These are phyloP conservation scores for Syngnathus typhle DNA, from an alignment of 2,113 vertebrate genomes.

Conservation along the genomic window DNA sequence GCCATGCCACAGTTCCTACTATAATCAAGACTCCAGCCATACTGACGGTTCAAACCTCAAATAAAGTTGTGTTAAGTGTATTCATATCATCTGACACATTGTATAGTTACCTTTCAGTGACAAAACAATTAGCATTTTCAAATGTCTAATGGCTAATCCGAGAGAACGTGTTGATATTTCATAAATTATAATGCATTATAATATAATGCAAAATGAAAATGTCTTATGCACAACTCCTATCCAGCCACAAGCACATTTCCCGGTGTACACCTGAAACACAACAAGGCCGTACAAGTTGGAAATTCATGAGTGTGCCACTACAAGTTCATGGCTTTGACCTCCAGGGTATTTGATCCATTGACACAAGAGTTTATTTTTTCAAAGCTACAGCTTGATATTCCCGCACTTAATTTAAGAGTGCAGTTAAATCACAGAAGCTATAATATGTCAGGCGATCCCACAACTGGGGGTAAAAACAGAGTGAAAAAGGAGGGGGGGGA, in stretches of 20 bases:
- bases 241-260: constrained; percentile 46
- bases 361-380: constrained; percentile 90
- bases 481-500: constrained; percentile 63
- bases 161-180: constrained; percentile 5
- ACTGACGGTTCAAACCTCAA: constrained; percentile 1
- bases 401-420: constrained; percentile 98
- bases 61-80: not conserved
- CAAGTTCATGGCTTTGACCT: constrained; percentile 75
- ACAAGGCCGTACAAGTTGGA: constrained; percentile 72
- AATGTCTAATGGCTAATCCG: not conserved
- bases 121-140: not conserved
- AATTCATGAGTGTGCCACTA: constrained; percentile 70
- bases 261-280: constrained; percentile 65
- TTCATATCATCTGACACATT: not conserved
- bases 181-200: constrained; percentile 18
- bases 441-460: constrained; percentile 98
- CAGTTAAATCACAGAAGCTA: constrained; percentile 98
- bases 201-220: constrained; percentile 28
- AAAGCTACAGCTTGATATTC: constrained; percentile 93
- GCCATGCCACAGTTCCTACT: constrained; percentile 1
- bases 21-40: not conserved
- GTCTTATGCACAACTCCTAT: constrained; percentile 41
- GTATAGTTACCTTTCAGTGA: not conserved
- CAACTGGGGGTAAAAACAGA: constrained; percentile 76
- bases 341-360: constrained; percentile 79